Conservation (phyloP, 2,888 invertebrate genomes). For the Chloromyia formosa region DNA sequence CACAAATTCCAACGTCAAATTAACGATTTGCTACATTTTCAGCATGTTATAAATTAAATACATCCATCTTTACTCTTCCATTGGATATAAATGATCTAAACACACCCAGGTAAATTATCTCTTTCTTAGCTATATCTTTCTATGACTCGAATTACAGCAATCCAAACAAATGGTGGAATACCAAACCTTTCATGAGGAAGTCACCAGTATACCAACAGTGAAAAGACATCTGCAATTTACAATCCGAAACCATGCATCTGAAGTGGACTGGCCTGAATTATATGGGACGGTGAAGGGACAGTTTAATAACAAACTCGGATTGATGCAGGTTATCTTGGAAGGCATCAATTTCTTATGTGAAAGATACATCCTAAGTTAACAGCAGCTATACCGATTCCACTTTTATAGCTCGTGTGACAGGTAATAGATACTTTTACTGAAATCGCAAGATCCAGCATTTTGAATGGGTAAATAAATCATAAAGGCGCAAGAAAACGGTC, state of each 20-base stretch:
- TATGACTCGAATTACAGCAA: neutral
- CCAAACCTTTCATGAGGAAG: neutral
- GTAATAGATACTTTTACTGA: neutral
- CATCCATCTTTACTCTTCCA: neutral
- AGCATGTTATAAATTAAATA: conserved; percentile 2
- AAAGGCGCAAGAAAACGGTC: neutral
- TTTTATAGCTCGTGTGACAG: neutral
- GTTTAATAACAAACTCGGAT: neutral
- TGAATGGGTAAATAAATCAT: neutral
- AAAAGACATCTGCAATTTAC: conserved; percentile 1
- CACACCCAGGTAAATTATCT: neutral
- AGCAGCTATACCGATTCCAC: neutral
- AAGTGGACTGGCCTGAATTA: neutral
- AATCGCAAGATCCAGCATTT: neutral
- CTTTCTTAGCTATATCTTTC: neutral
- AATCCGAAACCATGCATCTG: neutral
- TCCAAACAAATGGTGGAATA: neutral
- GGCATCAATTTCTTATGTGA: too few relatives aligned
- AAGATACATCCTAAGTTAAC: neutral
- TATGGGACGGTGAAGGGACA: conserved; percentile 2
- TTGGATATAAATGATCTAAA: neutral
- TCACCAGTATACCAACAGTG: neutral
- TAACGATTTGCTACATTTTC: conserved; percentile 2
- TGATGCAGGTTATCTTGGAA: too few relatives aligned
- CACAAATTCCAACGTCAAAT: neutral